A percentile compares a stretch with the other conserved stretches of the same genome.
Evolutionary conservation across 2,888 invertebrate genomes (phyloP).

Genomic region (Pocota personata): DNA sequence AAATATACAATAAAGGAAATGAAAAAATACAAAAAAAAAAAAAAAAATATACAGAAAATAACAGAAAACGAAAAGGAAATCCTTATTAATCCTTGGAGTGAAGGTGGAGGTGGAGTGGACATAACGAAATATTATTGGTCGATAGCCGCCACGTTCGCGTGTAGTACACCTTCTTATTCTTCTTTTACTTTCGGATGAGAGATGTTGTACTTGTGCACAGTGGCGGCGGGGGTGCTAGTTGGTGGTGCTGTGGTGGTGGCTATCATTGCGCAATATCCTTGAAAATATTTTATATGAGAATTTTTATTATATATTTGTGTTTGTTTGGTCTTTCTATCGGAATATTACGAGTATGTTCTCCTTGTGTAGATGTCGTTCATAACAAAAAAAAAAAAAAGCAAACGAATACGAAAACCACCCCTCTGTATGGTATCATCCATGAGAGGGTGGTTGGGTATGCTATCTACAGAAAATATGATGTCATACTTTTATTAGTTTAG

Average conservation of each 20-base stretch:
- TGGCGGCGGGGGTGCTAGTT: conserved; percentile 6
- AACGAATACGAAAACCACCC: conserved; percentile 30
- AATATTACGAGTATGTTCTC: conserved; percentile 27
- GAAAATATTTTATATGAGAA: conserved; percentile 73
- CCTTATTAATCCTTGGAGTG: conserved; percentile 71
- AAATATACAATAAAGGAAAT: conserved; percentile 63
- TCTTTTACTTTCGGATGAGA: conserved; percentile 59
- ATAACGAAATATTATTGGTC: conserved; percentile 74
- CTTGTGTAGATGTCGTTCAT: conserved; percentile 55
- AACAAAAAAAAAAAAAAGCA: not conserved
- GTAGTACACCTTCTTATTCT: conserved; percentile 70
- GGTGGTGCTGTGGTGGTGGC: conserved; percentile 40
- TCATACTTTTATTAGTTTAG: conserved; percentile 72
- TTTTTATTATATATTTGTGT: conserved; percentile 74
- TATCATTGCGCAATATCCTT: conserved; percentile 74
- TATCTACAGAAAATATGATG: conserved; percentile 67
- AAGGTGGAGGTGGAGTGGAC: conserved; percentile 70
- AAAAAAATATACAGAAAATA: conserved; percentile 47
- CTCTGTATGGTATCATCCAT: not conserved
- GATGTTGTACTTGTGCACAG: conserved; percentile 58
- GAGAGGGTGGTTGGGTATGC: conserved; percentile 49
- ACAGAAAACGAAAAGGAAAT: conserved; percentile 65
- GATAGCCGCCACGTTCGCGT: conserved; percentile 72
- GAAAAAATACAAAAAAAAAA: conserved; percentile 28
- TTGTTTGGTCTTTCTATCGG: conserved; percentile 50